Percentiles rank a stretch among this genome's conserved stretches.
Evolutionary conservation across 1,140 invertebrate genomes (phyloP).

Genomic region (Drosophila gunungcola): DNA sequence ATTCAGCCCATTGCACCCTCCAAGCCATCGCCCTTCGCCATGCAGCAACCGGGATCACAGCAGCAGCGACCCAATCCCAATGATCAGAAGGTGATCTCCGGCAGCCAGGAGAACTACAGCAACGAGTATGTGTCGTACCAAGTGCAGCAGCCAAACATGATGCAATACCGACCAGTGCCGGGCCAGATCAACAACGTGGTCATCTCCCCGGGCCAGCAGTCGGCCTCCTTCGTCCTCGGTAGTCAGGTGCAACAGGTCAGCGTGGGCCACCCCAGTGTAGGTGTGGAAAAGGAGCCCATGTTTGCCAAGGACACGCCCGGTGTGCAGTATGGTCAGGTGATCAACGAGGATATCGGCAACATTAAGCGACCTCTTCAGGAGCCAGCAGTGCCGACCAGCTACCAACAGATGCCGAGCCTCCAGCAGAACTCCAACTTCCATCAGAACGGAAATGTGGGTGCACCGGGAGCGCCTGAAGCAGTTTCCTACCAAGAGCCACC

Average conservation of each 20-base stretch:
- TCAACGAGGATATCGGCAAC: constrained; percentile 75
- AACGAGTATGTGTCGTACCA: constrained; percentile 82
- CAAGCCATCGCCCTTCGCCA: constrained; percentile 76
- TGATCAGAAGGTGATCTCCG: constrained; percentile 63
- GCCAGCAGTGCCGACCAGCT: constrained; percentile 28
- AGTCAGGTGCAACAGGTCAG: constrained; percentile 87
- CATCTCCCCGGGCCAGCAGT: constrained; percentile 88
- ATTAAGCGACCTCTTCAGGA: constrained; percentile 55
- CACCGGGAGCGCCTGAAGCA: constrained; percentile 21
- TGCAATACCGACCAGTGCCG: constrained; percentile 85
- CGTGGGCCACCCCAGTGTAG: constrained; percentile 56
- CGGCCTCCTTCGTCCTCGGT: constrained; percentile 88
- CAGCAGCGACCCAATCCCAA: neutral
- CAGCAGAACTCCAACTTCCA: constrained; percentile 63
- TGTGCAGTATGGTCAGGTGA: constrained; percentile 82
- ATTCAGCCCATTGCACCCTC: constrained; percentile 77
- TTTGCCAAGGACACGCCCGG: constrained; percentile 59
- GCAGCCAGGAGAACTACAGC: constrained; percentile 65
- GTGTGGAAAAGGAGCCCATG: constrained; percentile 58
- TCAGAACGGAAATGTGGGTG: constrained; percentile 45
- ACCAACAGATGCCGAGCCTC: constrained; percentile 56
- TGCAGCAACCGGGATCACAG: constrained; percentile 47
- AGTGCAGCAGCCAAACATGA: constrained; percentile 79
- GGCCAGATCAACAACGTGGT: constrained; percentile 87
- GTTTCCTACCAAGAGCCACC: constrained; percentile 54